phyloP scores from a whole-genome alignment of 2,797 vertebrate species.

The Poecilia velifera region DNA sequence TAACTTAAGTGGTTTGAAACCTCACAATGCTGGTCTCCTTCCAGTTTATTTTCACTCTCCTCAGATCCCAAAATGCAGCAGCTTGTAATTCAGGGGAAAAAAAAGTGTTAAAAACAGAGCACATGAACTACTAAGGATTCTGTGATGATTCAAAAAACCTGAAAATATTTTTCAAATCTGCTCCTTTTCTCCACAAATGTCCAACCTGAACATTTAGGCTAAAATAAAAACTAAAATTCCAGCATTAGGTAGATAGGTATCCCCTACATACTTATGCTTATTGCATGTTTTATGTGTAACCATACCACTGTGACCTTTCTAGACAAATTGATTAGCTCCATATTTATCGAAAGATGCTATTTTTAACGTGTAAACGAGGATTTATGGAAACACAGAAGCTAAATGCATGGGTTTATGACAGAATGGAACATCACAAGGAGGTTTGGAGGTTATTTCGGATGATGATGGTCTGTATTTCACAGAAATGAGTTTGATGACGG shows the following conservation, averaged over 20 bases:
- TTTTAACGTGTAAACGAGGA: background rate
- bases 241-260: background rate
- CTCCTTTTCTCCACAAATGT: background rate
- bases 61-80: background rate
- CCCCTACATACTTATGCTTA: background rate
- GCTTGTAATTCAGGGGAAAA: background rate
- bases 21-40: background rate
- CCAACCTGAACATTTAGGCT: background rate
- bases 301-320: background rate
- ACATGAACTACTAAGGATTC: background rate
- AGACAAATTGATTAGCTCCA: background rate
- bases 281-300: background rate
- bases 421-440: background rate
- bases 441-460: constrained; percentile 1
- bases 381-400: constrained; percentile 1
- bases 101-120: background rate
- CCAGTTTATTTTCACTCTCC: background rate
- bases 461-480: constrained; percentile 2
- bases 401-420: background rate
- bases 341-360: background rate
- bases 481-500: constrained; percentile 3
- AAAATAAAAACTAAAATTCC: background rate
- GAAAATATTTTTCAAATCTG: background rate
- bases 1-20: background rate
- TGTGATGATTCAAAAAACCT: background rate